Conservation (phyloP, 53 echinoderm and acorn worm genomes). For the Hippasteria phrygiana region DNA sequence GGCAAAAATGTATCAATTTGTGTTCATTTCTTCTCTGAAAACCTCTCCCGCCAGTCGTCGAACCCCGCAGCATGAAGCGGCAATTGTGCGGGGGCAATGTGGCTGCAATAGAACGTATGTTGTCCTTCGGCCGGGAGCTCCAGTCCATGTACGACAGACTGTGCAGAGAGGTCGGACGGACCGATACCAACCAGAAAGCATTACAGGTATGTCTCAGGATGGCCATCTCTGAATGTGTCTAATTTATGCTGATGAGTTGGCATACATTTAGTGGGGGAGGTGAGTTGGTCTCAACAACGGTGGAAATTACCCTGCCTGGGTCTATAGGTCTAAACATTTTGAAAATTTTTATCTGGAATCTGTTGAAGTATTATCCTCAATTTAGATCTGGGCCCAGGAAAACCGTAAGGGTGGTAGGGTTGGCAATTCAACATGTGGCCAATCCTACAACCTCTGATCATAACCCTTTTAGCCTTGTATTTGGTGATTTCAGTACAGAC, state of each 20-base stretch:
- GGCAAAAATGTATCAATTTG: neutral
- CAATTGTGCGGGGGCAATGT: slow-evolving; percentile 95
- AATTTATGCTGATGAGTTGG: neutral
- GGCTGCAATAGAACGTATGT: slow-evolving; percentile 92
- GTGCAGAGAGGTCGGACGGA: slow-evolving; percentile 81
- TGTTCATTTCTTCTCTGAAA: neutral
- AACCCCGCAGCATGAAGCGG: slow-evolving; percentile 67
- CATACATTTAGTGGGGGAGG: too few relatives aligned
- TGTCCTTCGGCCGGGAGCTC: slow-evolving; percentile 93
- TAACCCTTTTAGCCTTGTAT: too few relatives aligned
- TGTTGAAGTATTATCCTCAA: too few relatives aligned
- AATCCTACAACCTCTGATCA: too few relatives aligned
- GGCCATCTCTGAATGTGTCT: neutral
- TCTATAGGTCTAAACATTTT: too few relatives aligned
- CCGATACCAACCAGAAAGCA: slow-evolving; percentile 91
- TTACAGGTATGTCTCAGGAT: slow-evolving; percentile 90
- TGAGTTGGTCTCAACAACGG: too few relatives aligned
- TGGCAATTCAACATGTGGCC: too few relatives aligned
- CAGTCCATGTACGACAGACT: slow-evolving; percentile 89
- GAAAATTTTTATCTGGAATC: too few relatives aligned
- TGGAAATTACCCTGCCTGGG: too few relatives aligned
- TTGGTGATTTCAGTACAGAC: too few relatives aligned
- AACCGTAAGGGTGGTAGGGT: too few relatives aligned
- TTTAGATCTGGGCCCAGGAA: too few relatives aligned
- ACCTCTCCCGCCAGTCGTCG: slow-evolving; percentile 4